Evolutionary conservation across 1,140 invertebrate genomes (phyloP), one percentile per base, ranked within the genome.

Genomic region (Dreissena rostriformis): DNA sequence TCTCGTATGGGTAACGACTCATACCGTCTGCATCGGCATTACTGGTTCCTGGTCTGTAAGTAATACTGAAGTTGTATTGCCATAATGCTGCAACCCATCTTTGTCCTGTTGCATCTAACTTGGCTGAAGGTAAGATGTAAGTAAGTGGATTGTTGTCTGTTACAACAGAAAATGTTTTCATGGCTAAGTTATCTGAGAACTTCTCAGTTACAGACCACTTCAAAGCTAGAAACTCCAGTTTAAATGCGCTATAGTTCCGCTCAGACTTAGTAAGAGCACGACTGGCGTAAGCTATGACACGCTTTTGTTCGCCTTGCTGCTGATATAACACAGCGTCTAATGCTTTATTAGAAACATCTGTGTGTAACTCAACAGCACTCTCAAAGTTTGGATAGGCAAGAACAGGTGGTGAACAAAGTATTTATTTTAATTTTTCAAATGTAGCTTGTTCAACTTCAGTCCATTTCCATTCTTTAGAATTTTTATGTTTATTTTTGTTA

Each of bases 251-350:
- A 52, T 84, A 87, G 72, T 87, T 87, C n/a, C 55, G 28, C 66
- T 87, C 77, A 22, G 72, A 77, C 67, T 73, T 66, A 2, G 10
- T 71, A 17, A 87, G 63, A 5, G 63, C 77, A 67, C 77, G 68
- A 26, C 76, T 81, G 39, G 72, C 73, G 73, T 87, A 77, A 0
- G 86, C 81, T 12, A 91, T 86, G 0, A 87, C 85, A 19, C 83
- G 39, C 65, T 87, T 80, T 5, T 72, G 66, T 67, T 84, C 86
- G 6, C 87, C 83, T 75, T 88, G 79, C 26, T 70, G 57, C 82
- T 92, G 91, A 24, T 82, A 88, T 28, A 83, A 53, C 0, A 90
- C 90, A 26, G 87, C 88, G n/a, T 90, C 91, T 22, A 92, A n/a
- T 15, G 82, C 89, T 24, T 39, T 8, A 51, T 74, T 51, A 24